phyloP scores from a whole-genome alignment of 2,797 vertebrate genomes.

The Pantherophis vulpinus region DNA sequence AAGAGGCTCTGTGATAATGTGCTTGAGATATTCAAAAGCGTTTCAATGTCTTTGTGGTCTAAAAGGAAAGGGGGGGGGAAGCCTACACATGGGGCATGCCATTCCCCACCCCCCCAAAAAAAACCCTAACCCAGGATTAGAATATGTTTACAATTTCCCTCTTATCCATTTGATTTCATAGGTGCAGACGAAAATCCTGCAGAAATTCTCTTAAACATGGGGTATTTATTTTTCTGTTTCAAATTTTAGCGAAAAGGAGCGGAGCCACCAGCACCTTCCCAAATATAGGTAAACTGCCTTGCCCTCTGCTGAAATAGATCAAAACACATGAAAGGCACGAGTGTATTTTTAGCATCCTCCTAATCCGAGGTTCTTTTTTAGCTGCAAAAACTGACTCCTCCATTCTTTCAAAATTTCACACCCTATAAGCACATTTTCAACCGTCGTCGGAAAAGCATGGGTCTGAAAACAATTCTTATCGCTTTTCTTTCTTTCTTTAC shows the following conservation, averaged over 20 bases:
- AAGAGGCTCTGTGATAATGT: fast-evolving
- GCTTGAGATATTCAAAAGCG: too few relatives aligned
- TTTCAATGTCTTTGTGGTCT: background rate
- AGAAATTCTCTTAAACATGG: background rate
- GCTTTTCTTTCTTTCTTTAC: background rate
- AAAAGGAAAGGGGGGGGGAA: too few relatives aligned
- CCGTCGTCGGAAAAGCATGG: background rate
- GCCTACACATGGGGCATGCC: too few relatives aligned
- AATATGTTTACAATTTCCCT: background rate
- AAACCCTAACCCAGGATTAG: background rate
- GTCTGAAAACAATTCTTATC: background rate
- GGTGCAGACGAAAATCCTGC: background rate
- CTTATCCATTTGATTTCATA: background rate
- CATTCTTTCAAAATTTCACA: background rate
- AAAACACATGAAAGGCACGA: background rate
- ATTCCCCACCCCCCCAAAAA: too few relatives aligned
- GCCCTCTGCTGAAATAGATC: background rate
- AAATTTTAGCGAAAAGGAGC: background rate
- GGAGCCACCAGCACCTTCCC: background rate
- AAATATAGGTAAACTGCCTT: background rate
- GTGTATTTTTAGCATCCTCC: background rate
- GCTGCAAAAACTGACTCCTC: background rate
- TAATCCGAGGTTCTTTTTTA: background rate
- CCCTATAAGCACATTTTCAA: background rate
- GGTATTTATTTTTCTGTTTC: background rate